Conservation (phyloP, 1,140 invertebrate species). For the Heliothis virescens region DNA sequence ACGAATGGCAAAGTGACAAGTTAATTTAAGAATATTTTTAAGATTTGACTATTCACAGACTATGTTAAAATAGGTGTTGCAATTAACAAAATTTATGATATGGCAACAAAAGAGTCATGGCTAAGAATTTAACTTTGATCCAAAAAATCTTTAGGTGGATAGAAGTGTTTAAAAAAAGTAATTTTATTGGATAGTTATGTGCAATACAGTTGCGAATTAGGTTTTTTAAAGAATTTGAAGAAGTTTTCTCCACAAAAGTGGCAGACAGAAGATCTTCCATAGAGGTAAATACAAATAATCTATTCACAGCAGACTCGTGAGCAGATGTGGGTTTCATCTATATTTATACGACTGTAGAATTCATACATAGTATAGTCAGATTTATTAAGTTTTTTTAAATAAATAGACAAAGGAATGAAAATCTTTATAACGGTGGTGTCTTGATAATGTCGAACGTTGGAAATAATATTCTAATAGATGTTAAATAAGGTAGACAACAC, state of each 20-base stretch:
- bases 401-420: not conserved
- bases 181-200: slow-evolving; percentile 7
- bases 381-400: not conserved
- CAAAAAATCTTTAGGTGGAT: slow-evolving; percentile 15
- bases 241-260: too few species aligned
- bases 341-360: not conserved
- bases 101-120: not conserved
- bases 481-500: slow-evolving; percentile 48
- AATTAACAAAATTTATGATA: not conserved
- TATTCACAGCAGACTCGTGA: not conserved
- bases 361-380: not conserved
- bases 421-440: not conserved
- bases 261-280: too few species aligned
- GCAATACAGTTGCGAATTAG: slow-evolving; percentile 26
- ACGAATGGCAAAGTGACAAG: too few species aligned
- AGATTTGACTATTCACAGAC: not conserved
- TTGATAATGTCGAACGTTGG: slow-evolving; percentile 18
- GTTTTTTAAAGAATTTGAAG: not conserved
- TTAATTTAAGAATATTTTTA: slow-evolving; percentile 6
- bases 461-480: slow-evolving; percentile 44
- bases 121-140: slow-evolving; percentile 1
- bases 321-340: not conserved
- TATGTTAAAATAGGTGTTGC: not conserved
- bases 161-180: not conserved
- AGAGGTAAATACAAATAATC: not conserved